Evolutionary conservation across 2,888 invertebrate species (phyloP), one percentile per base, ranked within the genome.

Genomic region (Gari tellinella): DNA sequence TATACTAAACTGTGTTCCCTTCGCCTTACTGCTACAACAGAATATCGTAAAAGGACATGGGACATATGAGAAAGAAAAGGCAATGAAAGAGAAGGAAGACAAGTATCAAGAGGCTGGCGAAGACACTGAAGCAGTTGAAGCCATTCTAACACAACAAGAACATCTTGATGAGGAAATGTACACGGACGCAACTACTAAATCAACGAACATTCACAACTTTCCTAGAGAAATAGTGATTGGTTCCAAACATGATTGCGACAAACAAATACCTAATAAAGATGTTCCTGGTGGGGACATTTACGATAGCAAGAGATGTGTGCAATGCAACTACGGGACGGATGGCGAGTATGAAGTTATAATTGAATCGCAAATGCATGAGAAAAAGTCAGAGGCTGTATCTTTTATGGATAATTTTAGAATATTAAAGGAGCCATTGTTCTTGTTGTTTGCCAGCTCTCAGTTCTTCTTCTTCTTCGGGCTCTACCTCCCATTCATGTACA

Each of bases 401-500:
- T 14, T 60, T 49, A 5, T 37, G 17, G 15, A 37, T 8, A 51
- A 52, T 8, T 43, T 62, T 0, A n/a, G 31, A 10, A 15, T 75
- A 19, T 58, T 69, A 23, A 52, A 46, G 40, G 45, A 46, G 19
- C 21, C n/a, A 38, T 55, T 61, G 8, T 99, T 99, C 91, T 93
- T 97, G 64, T 93, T 99, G 26, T 94, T 99, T 49, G 95, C 96
- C 2, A 83, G 97, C 25, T 96, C 97, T 80, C 98, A 99, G 23
- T 96, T 97, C 87, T 94, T 99, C 74, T 98, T 98, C 0, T 96
- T 98, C 95, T 94, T 97, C 93, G 91, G 91, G 4, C 97, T 99
- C 93, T 98, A 97, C 91, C 96, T 98, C 14, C 99, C 99, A 0
- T 99, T 96, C 91, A 94, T 96, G 92, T 99, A 95, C 87, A 93